phyloP scores from a whole-genome alignment of 2,888 invertebrate genomes.

The Perithous albicinctus region DNA sequence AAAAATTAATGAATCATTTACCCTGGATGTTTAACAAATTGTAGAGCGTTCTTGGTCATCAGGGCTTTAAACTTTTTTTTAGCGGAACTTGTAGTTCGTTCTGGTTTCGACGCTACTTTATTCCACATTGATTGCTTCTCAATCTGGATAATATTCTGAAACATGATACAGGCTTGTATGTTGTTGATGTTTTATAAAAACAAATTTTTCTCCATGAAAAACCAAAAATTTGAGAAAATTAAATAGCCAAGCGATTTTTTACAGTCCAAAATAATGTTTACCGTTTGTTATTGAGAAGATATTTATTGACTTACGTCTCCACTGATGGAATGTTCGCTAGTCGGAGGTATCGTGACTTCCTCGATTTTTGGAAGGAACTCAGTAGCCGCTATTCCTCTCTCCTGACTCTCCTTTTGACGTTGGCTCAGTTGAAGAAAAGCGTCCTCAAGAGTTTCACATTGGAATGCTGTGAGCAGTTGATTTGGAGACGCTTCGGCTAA shows the following conservation, averaged over 20 bases:
- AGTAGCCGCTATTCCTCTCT: slow-evolving; percentile 64
- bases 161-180: no score
- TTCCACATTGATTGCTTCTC: slow-evolving; percentile 66
- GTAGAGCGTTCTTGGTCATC: slow-evolving; percentile 89
- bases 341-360: slow-evolving; percentile 62
- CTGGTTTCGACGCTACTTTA: not conserved
- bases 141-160: slow-evolving; percentile 71
- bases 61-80: slow-evolving; percentile 87
- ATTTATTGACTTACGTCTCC: slow-evolving; percentile 46
- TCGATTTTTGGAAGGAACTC: slow-evolving; percentile 65
- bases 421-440: slow-evolving; percentile 93
- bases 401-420: slow-evolving; percentile 86
- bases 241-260: no score
- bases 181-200: no score
- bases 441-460: slow-evolving; percentile 92
- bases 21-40: slow-evolving; percentile 90
- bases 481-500: slow-evolving; percentile 94
- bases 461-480: slow-evolving; percentile 89
- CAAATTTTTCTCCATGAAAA: no score
- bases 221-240: no score
- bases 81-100: not conserved
- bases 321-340: slow-evolving; percentile 28
- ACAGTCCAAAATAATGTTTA: not conserved
- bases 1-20: slow-evolving; percentile 79
- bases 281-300: not conserved